A percentile compares a stretch with the other conserved stretches of the same genome.
These are phyloP conservation scores for Microcaecilia unicolor DNA, from an alignment of 2,797 vertebrate species.

Conservation along the genomic window DNA sequence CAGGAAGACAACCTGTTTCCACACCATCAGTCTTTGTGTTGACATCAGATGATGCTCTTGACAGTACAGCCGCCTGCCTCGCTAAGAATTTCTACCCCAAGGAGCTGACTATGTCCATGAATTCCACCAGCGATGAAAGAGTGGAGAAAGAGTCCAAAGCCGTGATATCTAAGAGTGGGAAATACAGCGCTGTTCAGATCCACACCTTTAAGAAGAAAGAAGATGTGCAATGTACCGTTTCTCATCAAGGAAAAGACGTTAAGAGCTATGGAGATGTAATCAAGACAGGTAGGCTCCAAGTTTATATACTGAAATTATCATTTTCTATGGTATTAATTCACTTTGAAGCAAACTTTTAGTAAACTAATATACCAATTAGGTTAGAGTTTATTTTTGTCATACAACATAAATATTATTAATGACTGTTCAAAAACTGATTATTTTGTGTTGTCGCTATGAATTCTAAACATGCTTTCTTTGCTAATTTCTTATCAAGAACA, in stretches of 20 bases:
- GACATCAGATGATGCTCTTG: slow-evolving; percentile 11
- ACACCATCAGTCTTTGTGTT: slow-evolving; percentile 31
- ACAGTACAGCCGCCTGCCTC: slow-evolving; percentile 28
- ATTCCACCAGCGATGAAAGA: neutral
- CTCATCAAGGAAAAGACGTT: slow-evolving; percentile 9
- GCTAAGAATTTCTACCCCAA: slow-evolving; percentile 44
- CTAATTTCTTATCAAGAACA: too few species aligned
- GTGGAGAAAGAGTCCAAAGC: neutral
- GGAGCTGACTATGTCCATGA: slow-evolving; percentile 12
- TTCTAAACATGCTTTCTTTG: too few species aligned
- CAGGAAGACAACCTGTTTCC: slow-evolving; percentile 16
- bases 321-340: too few species aligned
- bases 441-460: too few species aligned
- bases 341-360: too few species aligned
- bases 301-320: too few species aligned
- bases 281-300: too few species aligned
- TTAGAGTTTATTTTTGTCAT: too few species aligned
- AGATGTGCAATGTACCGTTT: slow-evolving; percentile 19
- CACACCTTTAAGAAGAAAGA: neutral
- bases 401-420: too few species aligned
- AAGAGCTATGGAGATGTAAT: too few species aligned
- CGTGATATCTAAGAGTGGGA: slow-evolving; percentile 15
- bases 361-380: too few species aligned
- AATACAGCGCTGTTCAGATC: slow-evolving; percentile 28
- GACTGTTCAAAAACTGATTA: too few species aligned